Base-by-base conservation (phyloP, 2,888 invertebrate genomes). In the Polymixis lichenea region DNA sequence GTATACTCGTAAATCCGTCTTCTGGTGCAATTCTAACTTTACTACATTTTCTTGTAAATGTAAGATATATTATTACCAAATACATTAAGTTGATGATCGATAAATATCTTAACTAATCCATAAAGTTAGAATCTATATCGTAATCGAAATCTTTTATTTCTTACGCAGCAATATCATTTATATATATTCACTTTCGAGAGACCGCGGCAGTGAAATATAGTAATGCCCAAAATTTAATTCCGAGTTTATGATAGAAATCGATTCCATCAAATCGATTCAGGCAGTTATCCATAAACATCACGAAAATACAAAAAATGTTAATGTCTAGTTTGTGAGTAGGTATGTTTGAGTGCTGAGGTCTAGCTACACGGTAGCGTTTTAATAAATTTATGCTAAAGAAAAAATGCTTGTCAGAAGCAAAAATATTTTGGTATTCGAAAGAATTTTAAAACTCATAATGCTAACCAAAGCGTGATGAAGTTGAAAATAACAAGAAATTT, bases 181-280 rank as follows among this genome's bases (percentile, higher is more conserved):
- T 72, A 72, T 65, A 25, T 73, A 77, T 78, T 76, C 68, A 76
- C 76, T 77, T 80, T 86, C 75, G 68, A 83, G 72, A 25, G 58
- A 72, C 72, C 65, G 67, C 68, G 32, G 49, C 75, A 76, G 76
- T 85, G 76, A 79, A 77, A 82, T 83, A 83, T 76, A 72, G 46
- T 72, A 53, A 80, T 80, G 25, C 25, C 53, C 60, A 78, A 78
- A 76, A 77, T 75, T 77, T 70, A 65, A 78, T 84, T 78, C 65
- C 70, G 11, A 75, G 28, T 76, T 78, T 83, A 69, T 83, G 66
- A 80, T 82, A 75, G 70, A 80, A 79, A 82, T 83, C 51, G 73
- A 82, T 82, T 83, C 78, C 68, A 80, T 76, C 64, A 77, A 80
- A 85, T 85, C 78, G 60, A 82, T 87, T 82, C 32, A 62, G 56